Percentiles rank a stretch among this genome's conserved stretches.
Evolutionary conservation across 2,888 invertebrate species (phyloP).

Genomic region (Germaria angustata): DNA sequence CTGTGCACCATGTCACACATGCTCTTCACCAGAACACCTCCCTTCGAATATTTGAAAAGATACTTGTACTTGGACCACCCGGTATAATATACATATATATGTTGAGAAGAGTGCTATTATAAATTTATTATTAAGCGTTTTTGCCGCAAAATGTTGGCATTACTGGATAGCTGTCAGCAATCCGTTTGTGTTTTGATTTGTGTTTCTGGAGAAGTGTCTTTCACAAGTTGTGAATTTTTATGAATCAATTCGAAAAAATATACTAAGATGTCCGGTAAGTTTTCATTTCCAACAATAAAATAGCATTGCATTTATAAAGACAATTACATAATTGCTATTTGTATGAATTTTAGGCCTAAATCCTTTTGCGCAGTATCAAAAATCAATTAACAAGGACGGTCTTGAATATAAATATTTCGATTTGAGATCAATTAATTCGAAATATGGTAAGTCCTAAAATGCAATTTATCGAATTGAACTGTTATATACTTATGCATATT

Average conservation of each 20-base stretch:
- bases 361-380: slow-evolving; percentile 77
- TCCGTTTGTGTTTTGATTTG: background rate
- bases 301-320: background rate
- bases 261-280: slow-evolving; percentile 73
- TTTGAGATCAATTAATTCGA: slow-evolving; percentile 85
- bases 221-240: background rate
- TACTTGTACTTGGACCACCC: too few relatives aligned
- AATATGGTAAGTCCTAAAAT: slow-evolving; percentile 87
- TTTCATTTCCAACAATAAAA: slow-evolving; percentile 1
- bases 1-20: too few relatives aligned
- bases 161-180: background rate
- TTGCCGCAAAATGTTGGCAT: background rate
- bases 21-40: too few relatives aligned
- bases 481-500: too few relatives aligned
- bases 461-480: background rate
- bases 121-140: background rate
- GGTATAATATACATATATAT: too few relatives aligned
- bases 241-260: background rate
- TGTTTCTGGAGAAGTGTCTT: background rate
- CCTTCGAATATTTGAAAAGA: too few relatives aligned
- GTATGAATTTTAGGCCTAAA: slow-evolving; percentile 71
- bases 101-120: too few relatives aligned
- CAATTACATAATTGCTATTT: slow-evolving; percentile 66
- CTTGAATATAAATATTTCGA: slow-evolving; percentile 88
- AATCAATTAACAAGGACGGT: slow-evolving; percentile 75